Base-by-base conservation (phyloP, 2,797 vertebrate genomes). In the Manis javanica region DNA sequence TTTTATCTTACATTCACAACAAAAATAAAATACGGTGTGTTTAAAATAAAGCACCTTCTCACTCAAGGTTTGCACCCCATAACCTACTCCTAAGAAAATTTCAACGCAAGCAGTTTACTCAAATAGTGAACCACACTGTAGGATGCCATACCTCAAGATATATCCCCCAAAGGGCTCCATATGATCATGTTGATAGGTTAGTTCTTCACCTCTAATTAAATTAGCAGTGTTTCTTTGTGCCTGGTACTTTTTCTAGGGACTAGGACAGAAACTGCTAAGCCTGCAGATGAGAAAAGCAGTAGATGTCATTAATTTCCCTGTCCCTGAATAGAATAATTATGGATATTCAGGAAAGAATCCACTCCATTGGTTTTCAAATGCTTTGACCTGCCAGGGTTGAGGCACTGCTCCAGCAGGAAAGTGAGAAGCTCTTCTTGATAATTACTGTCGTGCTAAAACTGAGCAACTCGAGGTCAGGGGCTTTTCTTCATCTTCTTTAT, bases 361-460 rank as follows among this genome's bases (percentile, higher is more conserved):
- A 90, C 5, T 89, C 74, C n/a, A 34, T 26, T 84, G 79, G 26
- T 79, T 94, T 97, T 86, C 72, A 69, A 59, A 94, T 88, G 63
- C 86, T 31, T 74, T 95, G 63, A 46, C 46, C 74, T 79, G 51
- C 49, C 51, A 51, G 15, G 34, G 51, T 83, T 69, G 59, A 83
- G 42, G 34, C 57, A 37, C 15, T 37, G 23, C 31, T 72, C n/a
- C 31, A 66, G 14, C 19, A 49, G 34, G 34, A 72, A 61, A 93
- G 23, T 34, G 24, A 94, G 37, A 94, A 61, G 51, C 34, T 69
- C 39, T 85, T 86, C 84, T 72, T 79, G 53, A 83, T 91, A 78
- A 90, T 69, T 83, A 75, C 18, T 3, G 1, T 81, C 59, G 64
- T 81, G 53, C 49, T 53, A 63, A 93, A 46, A 87, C 16, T 51